Percentiles rank a stretch among this genome's conserved stretches.
Conservation (phyloP, 2,797 vertebrate genomes). For the Cyprinella venusta region DNA sequence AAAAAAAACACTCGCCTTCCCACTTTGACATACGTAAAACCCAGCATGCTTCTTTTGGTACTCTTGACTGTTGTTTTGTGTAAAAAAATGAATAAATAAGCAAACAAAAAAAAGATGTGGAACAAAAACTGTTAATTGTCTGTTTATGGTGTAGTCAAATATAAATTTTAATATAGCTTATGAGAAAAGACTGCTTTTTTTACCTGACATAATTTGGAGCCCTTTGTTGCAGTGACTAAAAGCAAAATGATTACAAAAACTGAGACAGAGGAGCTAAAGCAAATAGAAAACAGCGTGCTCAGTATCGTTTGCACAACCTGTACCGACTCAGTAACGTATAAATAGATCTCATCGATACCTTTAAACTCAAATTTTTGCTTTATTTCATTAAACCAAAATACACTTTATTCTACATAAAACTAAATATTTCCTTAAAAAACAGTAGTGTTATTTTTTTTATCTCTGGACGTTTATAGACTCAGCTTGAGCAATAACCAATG, state of each 20-base stretch:
- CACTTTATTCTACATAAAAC: constrained; percentile 12
- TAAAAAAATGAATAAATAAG: constrained; percentile 78
- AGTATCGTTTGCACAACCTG: constrained; percentile 34
- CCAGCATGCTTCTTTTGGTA: constrained; percentile 97
- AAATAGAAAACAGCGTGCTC: constrained; percentile 52
- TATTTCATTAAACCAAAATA: background rate
- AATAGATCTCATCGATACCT: constrained; percentile 4
- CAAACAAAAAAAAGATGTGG: constrained; percentile 71
- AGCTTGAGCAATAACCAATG: constrained; percentile 62
- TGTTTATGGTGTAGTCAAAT: constrained; percentile 90
- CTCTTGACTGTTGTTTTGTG: constrained; percentile 92
- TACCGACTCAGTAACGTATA: background rate
- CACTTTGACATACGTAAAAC: constrained; percentile 81
- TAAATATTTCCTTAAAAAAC: constrained; percentile 44
- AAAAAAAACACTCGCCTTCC: constrained; percentile 63
- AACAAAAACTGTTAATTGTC: constrained; percentile 85
- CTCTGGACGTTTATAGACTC: constrained; percentile 49
- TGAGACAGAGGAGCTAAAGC: constrained; percentile 68
- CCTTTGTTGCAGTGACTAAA: constrained; percentile 66
- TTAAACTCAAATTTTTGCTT: background rate
- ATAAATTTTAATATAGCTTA: constrained; percentile 84
- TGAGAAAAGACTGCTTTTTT: constrained; percentile 70
- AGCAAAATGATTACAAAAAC: constrained; percentile 66
- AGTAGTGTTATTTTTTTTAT: constrained; percentile 43
- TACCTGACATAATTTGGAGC: constrained; percentile 68